Base-by-base conservation (phyloP, 1,140 invertebrate genomes). In the Chlorops oryzae region DNA sequence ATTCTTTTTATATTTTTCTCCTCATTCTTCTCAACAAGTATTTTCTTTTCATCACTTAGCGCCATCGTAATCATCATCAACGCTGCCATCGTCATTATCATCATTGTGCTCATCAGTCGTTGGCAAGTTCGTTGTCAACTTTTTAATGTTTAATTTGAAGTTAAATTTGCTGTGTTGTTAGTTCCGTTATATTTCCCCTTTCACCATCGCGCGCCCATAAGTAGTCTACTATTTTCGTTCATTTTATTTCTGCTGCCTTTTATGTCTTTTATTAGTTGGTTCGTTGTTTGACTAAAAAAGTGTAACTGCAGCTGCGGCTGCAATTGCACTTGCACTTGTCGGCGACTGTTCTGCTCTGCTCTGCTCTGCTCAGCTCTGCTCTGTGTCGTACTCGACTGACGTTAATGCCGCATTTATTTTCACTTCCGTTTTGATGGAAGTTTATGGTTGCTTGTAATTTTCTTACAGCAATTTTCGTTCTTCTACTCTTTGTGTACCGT, bases 71-170 rank as follows among this genome's bases (percentile, higher is more conserved):
- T n/a, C n/a, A n/a, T n/a, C n/a, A n/a, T n/a, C n/a, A n/a, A n/a
- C n/a, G n/a, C n/a, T n/a, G n/a, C n/a, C n/a, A n/a, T n/a, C n/a
- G n/a, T n/a, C n/a, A n/a, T n/a, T n/a, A n/a, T n/a, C n/a, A n/a
- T n/a, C n/a, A n/a, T n/a, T n/a, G n/a, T n/a, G n/a, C n/a, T n/a
- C n/a, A n/a, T n/a, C n/a, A n/a, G n/a, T n/a, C n/a, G n/a, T n/a
- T 47, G 45, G 22, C 37, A 22, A 47, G 20, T 47, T 37, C 24
- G 45, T 47, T 47, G 28, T 47, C 15, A 32, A 23, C 45, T 18
- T 47, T 47, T 47, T 28, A 47, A 47, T 47, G 34, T 37, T 47
- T 47, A 47, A 47, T 47, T 47, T 46, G 43, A 46, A 46, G 43
- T 46, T 46, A 46, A 46, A 46, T 46, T 46, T 47, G 45, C 28